These are phyloP conservation scores for Fragum whitleyi DNA, from an alignment of 2,888 invertebrate genomes.

Conservation along the genomic window DNA sequence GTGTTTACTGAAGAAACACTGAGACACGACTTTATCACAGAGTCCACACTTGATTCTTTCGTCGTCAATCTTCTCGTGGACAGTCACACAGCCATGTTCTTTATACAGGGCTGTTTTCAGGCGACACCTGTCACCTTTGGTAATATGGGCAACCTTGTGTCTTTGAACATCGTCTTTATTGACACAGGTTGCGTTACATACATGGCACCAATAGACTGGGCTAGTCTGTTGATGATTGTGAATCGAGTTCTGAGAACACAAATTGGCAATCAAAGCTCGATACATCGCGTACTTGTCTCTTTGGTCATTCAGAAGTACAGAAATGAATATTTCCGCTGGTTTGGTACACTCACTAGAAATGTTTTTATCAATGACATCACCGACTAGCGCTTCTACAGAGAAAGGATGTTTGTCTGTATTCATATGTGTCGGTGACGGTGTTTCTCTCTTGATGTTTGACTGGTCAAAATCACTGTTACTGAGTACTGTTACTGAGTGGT, in stretches of 20 bases:
- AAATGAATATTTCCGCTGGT: too few species aligned
- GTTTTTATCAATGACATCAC: too few species aligned
- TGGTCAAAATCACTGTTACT: too few species aligned
- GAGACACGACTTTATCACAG: slow-evolving; percentile 54
- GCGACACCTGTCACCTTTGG: too few species aligned
- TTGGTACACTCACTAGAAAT: too few species aligned
- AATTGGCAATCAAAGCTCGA: not conserved
- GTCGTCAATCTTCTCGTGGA: slow-evolving; percentile 38
- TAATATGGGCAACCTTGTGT: too few species aligned
- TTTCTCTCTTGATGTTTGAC: not conserved
- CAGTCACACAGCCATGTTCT: too few species aligned
- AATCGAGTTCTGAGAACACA: not conserved
- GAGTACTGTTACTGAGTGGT: not conserved
- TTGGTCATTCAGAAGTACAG: not conserved
- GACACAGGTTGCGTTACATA: slow-evolving; percentile 52
- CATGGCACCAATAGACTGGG: slow-evolving; percentile 59
- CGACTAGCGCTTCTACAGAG: too few species aligned
- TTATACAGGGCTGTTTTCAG: too few species aligned
- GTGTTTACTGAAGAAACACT: slow-evolving; percentile 62
- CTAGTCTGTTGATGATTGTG: not conserved
- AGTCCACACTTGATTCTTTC: slow-evolving; percentile 55
- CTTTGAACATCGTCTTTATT: slow-evolving; percentile 35
- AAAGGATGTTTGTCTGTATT: slow-evolving; percentile 36
- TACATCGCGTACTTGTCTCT: too few species aligned
- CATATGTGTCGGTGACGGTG: not conserved